phyloP scores from a whole-genome alignment of 2,888 invertebrate genomes.

The Scaeva pyrastri region DNA sequence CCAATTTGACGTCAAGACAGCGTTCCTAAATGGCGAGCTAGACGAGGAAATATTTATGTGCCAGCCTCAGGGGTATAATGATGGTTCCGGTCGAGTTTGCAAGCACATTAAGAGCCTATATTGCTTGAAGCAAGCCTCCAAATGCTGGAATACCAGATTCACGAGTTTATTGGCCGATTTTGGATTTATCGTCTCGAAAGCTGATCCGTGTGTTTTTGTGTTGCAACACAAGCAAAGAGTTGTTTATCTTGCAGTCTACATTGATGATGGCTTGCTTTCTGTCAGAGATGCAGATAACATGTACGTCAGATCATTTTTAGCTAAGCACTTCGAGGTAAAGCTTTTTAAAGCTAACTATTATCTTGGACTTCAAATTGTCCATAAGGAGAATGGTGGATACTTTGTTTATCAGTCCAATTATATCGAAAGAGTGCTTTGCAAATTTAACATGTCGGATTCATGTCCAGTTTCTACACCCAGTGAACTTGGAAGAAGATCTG shows the following conservation, averaged over 20 bases:
- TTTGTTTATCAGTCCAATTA: conserved; percentile 60
- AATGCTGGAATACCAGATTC: conserved; percentile 25
- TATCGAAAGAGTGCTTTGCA: conserved; percentile 50
- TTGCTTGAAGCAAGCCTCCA: conserved; percentile 72
- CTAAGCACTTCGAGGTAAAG: conserved; percentile 21
- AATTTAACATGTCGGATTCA: conserved; percentile 67
- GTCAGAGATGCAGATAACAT: conserved; percentile 34
- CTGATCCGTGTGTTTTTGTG: conserved; percentile 78
- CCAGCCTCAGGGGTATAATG: conserved; percentile 60
- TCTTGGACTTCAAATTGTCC: conserved; percentile 29
- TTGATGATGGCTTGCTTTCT: conserved; percentile 78
- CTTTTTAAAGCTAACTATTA: conserved; percentile 23
- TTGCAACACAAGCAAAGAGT: conserved; percentile 28
- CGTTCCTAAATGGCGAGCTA: conserved; percentile 49
- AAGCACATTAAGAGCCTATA: conserved; percentile 75
- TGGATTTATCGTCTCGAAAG: conserved; percentile 60
- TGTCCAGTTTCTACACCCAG: conserved; percentile 65
- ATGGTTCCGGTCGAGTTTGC: conserved; percentile 70
- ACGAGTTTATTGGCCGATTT: conserved; percentile 22
- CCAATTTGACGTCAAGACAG: conserved; percentile 38
- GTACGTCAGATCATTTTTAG: background rate
- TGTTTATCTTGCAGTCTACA: conserved; percentile 77
- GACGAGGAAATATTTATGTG: conserved; percentile 56
- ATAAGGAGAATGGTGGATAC: conserved; percentile 50
- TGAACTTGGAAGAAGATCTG: conserved; percentile 43